Base-by-base conservation (phyloP, 2,797 vertebrate species). In the Meda fulgida region DNA sequence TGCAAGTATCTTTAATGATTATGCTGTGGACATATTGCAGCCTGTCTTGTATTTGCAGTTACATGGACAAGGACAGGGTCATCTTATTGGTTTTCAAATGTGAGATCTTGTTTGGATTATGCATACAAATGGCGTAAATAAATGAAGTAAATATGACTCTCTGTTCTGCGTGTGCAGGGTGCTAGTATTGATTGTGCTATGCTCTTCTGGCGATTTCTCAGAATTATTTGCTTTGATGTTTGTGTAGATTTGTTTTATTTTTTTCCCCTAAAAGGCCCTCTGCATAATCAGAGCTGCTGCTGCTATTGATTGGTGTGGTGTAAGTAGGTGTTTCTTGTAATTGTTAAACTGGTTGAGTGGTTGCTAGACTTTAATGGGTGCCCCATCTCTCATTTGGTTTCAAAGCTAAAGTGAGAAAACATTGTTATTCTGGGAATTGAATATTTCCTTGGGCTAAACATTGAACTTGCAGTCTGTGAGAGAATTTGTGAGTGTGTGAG, bases 261-360 rank as follows among this genome's bases (percentile, higher is more conserved):
- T 76, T 40, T 5, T 1, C 2, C 19, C 29, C 29, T 31, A 67
- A 67, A 80, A 55, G 18, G 16, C 60, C 60, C 2, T 69, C 34
- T 34, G 67, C 53, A 63, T 72, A 79, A 79, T 79, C 13, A 65
- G 66, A 72, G 53, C 53, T 26, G 26, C 67, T 48, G 29, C n/a
- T 72, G 83, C 51, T 79, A 71, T 84, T 71, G 83, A 79, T 84
- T 38, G 53, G 51, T 79, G 43, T 48, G 31, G 66, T 79, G 83
- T 71, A 72, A 26, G 66, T 51, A 72, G 73, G 51, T 73, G 83
- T 63, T 85, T 72, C 76, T 36, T 80, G 31, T 79, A 85, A 85
- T 85, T 80, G 76, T 63, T 65, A 51, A 85, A 80, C 83, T 80
- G 40, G 53, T 51, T 85, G 55, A 65, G 55, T 65, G 38, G 53